Evolutionary conservation across 1,140 invertebrate species (phyloP).

Genomic region (Neodiprion fabricii): DNA sequence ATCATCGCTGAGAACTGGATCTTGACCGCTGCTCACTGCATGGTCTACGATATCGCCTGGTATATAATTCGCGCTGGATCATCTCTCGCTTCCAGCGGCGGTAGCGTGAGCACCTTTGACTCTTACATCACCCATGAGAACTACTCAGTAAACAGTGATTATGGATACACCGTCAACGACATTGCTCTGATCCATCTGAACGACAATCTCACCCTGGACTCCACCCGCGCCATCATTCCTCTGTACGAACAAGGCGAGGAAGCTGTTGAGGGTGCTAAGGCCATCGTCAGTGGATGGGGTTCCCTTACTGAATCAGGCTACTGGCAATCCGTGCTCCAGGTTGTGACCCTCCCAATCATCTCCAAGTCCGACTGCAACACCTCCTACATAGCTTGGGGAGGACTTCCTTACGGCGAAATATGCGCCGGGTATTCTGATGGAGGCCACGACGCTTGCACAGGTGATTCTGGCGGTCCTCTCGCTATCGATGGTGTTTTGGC

Average conservation of each 20-base stretch:
- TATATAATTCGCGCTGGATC: conserved; percentile 25
- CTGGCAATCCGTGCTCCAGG: conserved; percentile 25
- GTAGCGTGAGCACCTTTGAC: conserved; percentile 20
- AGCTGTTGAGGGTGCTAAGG: conserved; percentile 31
- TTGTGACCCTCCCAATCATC: conserved; percentile 39
- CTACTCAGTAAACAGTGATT: not conserved
- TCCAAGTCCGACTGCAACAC: conserved; percentile 32
- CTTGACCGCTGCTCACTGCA: conserved; percentile 64
- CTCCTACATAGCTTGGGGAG: conserved; percentile 27
- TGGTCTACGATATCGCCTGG: conserved; percentile 25
- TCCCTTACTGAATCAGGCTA: conserved; percentile 6
- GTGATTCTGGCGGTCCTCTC: conserved; percentile 57
- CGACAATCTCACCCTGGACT: conserved; percentile 26
- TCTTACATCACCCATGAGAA: conserved; percentile 24
- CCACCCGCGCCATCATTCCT: conserved; percentile 23
- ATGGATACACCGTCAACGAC: conserved; percentile 24
- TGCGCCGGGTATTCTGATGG: conserved; percentile 59
- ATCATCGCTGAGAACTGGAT: conserved; percentile 63
- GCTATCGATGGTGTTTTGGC: conserved; percentile 42
- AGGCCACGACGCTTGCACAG: conserved; percentile 61
- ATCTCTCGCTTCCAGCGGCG: conserved; percentile 15
- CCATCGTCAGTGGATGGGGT: conserved; percentile 57
- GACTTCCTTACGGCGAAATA: conserved; percentile 46
- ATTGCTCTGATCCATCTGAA: conserved; percentile 29
- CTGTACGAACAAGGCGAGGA: conserved; percentile 23